Conservation (phyloP, 2,888 invertebrate species). For the Tipula confusa region DNA sequence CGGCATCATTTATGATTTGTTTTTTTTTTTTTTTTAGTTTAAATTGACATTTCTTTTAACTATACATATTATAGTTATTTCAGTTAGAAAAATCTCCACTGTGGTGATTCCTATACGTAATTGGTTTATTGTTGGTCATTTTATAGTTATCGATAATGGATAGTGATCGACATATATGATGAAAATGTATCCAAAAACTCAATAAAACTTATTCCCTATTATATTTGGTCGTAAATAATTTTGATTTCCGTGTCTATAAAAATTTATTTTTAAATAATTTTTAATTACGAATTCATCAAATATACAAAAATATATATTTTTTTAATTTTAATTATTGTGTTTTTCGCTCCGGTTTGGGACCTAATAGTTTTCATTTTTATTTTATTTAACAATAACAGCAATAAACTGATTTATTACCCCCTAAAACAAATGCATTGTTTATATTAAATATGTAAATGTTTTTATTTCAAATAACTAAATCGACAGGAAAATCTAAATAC, state of each 20-base stretch:
- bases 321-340: not conserved
- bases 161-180: too few species aligned
- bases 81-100: too few species aligned
- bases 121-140: too few species aligned
- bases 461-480: not conserved
- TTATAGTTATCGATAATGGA: too few species aligned
- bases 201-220: not conserved
- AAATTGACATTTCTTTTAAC: too few species aligned
- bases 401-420: slow-evolving; percentile 8
- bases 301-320: not conserved
- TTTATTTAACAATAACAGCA: not conserved
- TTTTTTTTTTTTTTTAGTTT: too few species aligned
- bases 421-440: not conserved
- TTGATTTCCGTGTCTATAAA: not conserved
- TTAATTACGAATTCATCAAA: slow-evolving; percentile 20
- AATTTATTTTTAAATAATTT: not conserved
- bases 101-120: too few species aligned
- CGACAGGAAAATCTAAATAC: slow-evolving; percentile 7
- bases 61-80: too few species aligned
- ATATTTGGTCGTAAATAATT: not conserved
- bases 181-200: not conserved
- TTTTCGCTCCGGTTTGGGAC: not conserved
- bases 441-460: not conserved
- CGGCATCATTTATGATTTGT: too few species aligned
- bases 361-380: not conserved